phyloP scores from a whole-genome alignment of 2,888 invertebrate species.

The Microplitis deprimator region DNA sequence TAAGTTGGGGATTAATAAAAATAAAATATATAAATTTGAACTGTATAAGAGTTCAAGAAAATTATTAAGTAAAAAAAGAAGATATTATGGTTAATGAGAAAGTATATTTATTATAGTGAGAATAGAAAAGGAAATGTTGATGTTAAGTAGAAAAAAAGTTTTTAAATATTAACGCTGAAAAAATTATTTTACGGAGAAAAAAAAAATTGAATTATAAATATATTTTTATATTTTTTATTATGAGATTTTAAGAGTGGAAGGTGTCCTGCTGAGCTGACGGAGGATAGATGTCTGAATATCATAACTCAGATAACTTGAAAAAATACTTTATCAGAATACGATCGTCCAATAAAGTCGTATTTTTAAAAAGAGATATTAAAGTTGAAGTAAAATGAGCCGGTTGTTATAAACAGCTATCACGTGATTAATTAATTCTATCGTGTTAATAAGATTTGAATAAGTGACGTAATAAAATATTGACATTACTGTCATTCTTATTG shows the following conservation, averaged over 20 bases:
- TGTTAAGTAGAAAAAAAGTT: not conserved
- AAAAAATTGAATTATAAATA: not conserved
- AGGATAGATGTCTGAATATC: slow-evolving; percentile 40
- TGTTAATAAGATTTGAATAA: too few species aligned
- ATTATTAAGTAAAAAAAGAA: slow-evolving; percentile 41
- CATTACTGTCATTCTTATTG: too few species aligned
- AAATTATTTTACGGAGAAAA: slow-evolving; percentile 5
- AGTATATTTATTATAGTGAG: slow-evolving; percentile 26
- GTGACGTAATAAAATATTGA: too few species aligned
- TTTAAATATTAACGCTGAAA: slow-evolving; percentile 6
- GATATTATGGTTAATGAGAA: slow-evolving; percentile 27
- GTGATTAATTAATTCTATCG: too few species aligned
- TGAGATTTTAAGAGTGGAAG: slow-evolving; percentile 7
- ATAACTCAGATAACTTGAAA: not conserved
- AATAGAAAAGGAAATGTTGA: not conserved
- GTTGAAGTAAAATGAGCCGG: too few species aligned
- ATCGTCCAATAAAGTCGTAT: slow-evolving; percentile 3
- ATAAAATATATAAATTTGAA: slow-evolving; percentile 24
- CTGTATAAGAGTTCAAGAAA: slow-evolving; percentile 37
- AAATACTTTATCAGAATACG: not conserved
- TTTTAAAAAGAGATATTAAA: not conserved
- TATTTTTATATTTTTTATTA: not conserved
- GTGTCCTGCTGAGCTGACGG: slow-evolving; percentile 40
- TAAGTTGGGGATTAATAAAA: not conserved
- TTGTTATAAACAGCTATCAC: too few species aligned